phyloP scores from a whole-genome alignment of 2,797 vertebrate genomes.

The Mus spretus region DNA sequence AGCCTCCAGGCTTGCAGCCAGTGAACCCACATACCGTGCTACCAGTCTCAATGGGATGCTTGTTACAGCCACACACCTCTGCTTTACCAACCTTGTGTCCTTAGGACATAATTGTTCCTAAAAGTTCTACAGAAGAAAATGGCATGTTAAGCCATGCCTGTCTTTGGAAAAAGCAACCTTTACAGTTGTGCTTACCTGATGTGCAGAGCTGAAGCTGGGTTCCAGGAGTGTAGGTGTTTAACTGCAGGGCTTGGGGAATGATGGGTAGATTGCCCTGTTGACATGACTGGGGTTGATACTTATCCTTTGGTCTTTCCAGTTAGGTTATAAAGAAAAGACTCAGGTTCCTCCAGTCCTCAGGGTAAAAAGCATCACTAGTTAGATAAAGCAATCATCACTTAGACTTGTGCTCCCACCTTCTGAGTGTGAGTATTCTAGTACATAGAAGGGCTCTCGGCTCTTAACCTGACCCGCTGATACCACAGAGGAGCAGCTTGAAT shows the following conservation, averaged over 20 bases:
- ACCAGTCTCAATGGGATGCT: conserved; percentile 57
- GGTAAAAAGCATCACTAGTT: background rate
- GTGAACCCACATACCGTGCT: conserved; percentile 55
- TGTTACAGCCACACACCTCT: conserved; percentile 55
- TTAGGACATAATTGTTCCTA: conserved; percentile 66
- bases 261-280: conserved; percentile 23
- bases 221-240: conserved; percentile 60
- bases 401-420: conserved; percentile 6
- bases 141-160: conserved; percentile 79
- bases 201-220: conserved; percentile 41
- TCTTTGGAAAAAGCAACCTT: conserved; percentile 72
- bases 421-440: background rate
- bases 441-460: background rate
- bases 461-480: conserved; percentile 8
- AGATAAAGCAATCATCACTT: background rate
- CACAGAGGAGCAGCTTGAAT: background rate
- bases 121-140: conserved; percentile 68
- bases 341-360: background rate
- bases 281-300: conserved; percentile 16
- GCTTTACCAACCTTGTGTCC: conserved; percentile 58
- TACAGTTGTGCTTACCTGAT: conserved; percentile 41
- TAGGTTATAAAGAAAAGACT: conserved; percentile 44
- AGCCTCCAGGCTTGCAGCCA: background rate
- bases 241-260: conserved; percentile 30
- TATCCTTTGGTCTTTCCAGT: conserved; percentile 53